Conservation (phyloP, 2,888 invertebrate genomes). For the Melanostoma scalare region DNA sequence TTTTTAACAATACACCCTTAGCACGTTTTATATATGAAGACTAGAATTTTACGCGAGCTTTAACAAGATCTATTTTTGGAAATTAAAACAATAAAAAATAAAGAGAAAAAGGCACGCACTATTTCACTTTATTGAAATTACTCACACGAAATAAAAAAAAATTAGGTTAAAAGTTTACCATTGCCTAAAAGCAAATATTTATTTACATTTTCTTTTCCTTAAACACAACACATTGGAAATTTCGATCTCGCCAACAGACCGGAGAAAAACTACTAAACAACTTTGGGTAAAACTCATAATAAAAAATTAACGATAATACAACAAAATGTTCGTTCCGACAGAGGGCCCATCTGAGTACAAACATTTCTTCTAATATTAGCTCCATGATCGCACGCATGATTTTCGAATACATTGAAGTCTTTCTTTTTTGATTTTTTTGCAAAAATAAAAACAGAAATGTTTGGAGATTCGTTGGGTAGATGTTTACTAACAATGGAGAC, state of each 20-base stretch:
- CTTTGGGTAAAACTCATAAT: slow-evolving; percentile 18
- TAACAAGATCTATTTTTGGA: too few relatives aligned
- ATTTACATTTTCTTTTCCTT: slow-evolving; percentile 49
- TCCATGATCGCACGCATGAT: slow-evolving; percentile 35
- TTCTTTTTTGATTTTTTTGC: slow-evolving; percentile 22
- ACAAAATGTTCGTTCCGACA: slow-evolving; percentile 5
- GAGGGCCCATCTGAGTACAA: neutral
- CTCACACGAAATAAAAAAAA: neutral
- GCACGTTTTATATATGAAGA: too few relatives aligned
- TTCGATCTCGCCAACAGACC: slow-evolving; percentile 46
- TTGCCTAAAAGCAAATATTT: slow-evolving; percentile 15
- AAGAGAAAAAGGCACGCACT: neutral
- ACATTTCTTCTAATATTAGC: slow-evolving; percentile 53
- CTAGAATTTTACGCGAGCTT: too few relatives aligned
- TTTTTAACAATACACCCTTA: too few relatives aligned
- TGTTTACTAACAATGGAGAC: slow-evolving; percentile 22
- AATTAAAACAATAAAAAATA: too few relatives aligned
- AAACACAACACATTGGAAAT: slow-evolving; percentile 31
- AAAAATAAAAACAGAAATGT: slow-evolving; percentile 3
- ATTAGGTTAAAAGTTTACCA: slow-evolving; percentile 27
- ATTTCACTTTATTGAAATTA: neutral
- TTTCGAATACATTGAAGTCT: slow-evolving; percentile 25
- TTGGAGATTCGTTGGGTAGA: neutral
- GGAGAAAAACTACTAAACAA: slow-evolving; percentile 40
- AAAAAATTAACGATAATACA: slow-evolving; percentile 7